Percentiles rank a stretch among this genome's conserved stretches.
Evolutionary conservation across 2,113 vertebrate genomes (phyloP).

Genomic region (Harpagus bidentatus): DNA sequence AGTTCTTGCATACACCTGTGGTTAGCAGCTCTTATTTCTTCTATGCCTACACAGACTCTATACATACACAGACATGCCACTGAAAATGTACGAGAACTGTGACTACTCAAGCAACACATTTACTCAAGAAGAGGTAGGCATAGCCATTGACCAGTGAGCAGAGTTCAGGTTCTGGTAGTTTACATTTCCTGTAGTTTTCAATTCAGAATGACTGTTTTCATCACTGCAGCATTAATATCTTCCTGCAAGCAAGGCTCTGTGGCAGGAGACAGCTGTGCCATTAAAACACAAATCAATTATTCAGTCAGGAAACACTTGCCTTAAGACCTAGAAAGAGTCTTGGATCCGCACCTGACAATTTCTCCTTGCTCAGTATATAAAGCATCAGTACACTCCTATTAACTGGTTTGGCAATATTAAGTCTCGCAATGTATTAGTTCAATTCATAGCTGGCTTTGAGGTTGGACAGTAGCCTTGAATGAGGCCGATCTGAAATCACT

Average conservation of each 20-base stretch:
- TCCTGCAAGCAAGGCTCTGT: not conserved
- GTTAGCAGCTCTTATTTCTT: not conserved
- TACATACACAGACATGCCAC: not conserved
- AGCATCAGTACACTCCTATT: not conserved
- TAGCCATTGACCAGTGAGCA: not conserved
- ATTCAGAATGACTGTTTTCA: not conserved
- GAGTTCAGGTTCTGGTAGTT: not conserved
- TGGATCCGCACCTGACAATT: not conserved
- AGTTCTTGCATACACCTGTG: not conserved
- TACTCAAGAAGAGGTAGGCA: not conserved
- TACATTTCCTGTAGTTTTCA: not conserved
- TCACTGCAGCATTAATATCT: not conserved
- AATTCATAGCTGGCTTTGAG: slow-evolving; percentile 53
- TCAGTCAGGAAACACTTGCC: not conserved
- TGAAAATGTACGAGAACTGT: not conserved
- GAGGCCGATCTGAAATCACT: slow-evolving; percentile 63
- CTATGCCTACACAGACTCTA: not conserved
- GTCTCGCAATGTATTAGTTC: not conserved
- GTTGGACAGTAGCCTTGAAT: slow-evolving; percentile 81
- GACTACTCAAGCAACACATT: not conserved
- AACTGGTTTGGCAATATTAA: not conserved
- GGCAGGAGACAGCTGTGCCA: not conserved
- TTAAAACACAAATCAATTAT: not conserved
- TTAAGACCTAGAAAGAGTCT: not conserved
- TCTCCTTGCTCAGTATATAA: not conserved